Evolutionary conservation across 2,113 vertebrate species (phyloP), one percentile per base, ranked within the genome.

Genomic region (Progne subis): DNA sequence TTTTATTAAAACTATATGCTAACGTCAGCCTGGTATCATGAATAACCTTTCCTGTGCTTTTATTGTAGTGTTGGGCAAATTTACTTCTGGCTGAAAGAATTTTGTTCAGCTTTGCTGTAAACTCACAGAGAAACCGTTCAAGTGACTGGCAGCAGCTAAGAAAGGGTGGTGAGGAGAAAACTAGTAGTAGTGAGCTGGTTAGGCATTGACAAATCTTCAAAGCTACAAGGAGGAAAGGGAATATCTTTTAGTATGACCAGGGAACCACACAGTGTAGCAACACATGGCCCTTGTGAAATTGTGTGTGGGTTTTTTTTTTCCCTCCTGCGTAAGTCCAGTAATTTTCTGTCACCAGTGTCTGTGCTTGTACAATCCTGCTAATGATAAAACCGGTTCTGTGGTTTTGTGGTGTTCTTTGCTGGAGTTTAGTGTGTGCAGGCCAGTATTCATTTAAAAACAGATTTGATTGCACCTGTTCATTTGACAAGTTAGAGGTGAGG

Each of bases 321-420:
- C 39, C 72, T 80, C 14, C 88, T 90, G 68, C 26, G 2, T 60
- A 83, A 90, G 44, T 68, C 39, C 43, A 59, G 26, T 63, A 6
- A 11, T 96, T 65, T 90, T 78, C 64, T 70, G 21, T 50, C 32
- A 82, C 86, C 63, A 1, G 2, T 80, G 87, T 34, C 90, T 83
- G 44, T 92, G 64, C 94, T 93, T 95, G 93, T 71, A 86, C 50
- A 52, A 2, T 92, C 82, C 79, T 92, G 90, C 76, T 68, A 82
- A 77, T 26, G 64, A 81, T 67, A 94, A 92, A 96, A 93, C 94
- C 92, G 88, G 90, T 88, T 93, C 52, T 92, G 93, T 95, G 90
- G 79, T 91, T 96, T 95, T 82, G 75, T 87, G 86, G 57, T 82
- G 70, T 64, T 88, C 55, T 57, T 93, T 88, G 78, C 68, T 8